phyloP scores from a whole-genome alignment of 2,797 vertebrate species.

The Anguilla megastoma region DNA sequence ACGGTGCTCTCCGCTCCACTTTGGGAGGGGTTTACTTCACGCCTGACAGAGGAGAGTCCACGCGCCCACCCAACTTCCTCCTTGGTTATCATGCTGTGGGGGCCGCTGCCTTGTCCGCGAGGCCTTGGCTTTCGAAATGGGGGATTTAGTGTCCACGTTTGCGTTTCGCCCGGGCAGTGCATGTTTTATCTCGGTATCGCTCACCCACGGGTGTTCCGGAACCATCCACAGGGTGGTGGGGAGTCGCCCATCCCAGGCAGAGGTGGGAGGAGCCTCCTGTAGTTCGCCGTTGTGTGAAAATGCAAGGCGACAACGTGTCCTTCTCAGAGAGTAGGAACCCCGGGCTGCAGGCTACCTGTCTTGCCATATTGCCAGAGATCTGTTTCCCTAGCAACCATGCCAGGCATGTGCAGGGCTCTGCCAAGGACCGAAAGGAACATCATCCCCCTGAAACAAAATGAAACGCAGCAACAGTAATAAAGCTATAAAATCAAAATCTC shows the following conservation, averaged over 20 bases:
- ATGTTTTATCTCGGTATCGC: not conserved
- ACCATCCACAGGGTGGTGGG: not conserved
- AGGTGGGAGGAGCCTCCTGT: not conserved
- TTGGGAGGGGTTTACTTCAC: not conserved
- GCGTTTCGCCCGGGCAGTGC: not conserved
- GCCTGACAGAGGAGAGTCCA: not conserved
- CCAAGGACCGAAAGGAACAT: not conserved
- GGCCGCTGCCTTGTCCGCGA: not conserved
- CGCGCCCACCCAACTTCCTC: not conserved
- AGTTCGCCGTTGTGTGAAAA: not conserved
- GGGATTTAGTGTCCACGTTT: not conserved
- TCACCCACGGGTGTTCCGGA: not conserved
- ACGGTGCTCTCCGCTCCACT: not conserved
- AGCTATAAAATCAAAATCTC: not conserved
- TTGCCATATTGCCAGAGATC: constrained; percentile 6
- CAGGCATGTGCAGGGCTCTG: not conserved
- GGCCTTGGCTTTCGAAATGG: not conserved
- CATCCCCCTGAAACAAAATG: not conserved
- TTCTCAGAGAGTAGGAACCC: not conserved
- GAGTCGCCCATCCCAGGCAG: not conserved
- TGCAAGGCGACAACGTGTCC: not conserved
- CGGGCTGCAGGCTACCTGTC: constrained; percentile 6
- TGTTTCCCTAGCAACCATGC: constrained; percentile 27
- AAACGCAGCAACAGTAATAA: not conserved
- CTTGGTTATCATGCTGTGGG: not conserved